phyloP scores from a whole-genome alignment of 2,888 invertebrate species.

The Rhagophthalmus giganteus region DNA sequence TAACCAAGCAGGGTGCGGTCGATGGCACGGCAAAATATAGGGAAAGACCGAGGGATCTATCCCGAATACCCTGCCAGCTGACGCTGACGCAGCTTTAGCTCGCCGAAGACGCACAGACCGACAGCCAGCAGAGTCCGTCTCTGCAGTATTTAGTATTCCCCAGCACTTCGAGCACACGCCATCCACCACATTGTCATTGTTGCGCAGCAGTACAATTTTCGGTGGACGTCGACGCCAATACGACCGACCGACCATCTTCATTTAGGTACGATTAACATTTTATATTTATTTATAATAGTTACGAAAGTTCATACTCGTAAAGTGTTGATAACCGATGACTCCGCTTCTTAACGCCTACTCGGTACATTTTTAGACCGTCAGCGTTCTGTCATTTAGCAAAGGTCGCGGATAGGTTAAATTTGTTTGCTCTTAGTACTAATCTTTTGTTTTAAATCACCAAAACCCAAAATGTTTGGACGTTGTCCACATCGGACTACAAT shows the following conservation, averaged over 20 bases:
- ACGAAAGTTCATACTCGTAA: conserved; percentile 7
- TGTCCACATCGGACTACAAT: background rate
- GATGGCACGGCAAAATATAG: conserved; percentile 30
- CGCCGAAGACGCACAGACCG: conserved; percentile 33
- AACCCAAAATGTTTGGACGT: conserved; percentile 2
- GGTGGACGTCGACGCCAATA: conserved; percentile 2
- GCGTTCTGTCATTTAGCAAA: conserved; percentile 29
- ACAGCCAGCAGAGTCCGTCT: conserved; percentile 32
- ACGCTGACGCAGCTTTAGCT: conserved; percentile 37
- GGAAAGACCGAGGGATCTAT: conserved; percentile 31
- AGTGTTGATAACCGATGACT: conserved; percentile 24
- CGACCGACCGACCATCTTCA: background rate
- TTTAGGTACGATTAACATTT: conserved; percentile 16
- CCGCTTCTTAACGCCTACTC: conserved; percentile 26
- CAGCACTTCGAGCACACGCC: conserved; percentile 28
- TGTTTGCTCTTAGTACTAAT: conserved; percentile 19
- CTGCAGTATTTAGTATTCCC: conserved; percentile 33
- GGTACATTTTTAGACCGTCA: conserved; percentile 28
- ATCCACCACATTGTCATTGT: conserved; percentile 19
- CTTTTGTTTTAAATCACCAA: conserved; percentile 12
- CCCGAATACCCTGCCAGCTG: conserved; percentile 36
- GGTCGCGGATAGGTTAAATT: conserved; percentile 30
- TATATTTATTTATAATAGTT: conserved; percentile 3
- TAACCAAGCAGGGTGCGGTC: conserved; percentile 33
- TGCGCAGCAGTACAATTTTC: background rate